phyloP scores from a whole-genome alignment of 1,140 invertebrate genomes.

The Microplitis demolitor region DNA sequence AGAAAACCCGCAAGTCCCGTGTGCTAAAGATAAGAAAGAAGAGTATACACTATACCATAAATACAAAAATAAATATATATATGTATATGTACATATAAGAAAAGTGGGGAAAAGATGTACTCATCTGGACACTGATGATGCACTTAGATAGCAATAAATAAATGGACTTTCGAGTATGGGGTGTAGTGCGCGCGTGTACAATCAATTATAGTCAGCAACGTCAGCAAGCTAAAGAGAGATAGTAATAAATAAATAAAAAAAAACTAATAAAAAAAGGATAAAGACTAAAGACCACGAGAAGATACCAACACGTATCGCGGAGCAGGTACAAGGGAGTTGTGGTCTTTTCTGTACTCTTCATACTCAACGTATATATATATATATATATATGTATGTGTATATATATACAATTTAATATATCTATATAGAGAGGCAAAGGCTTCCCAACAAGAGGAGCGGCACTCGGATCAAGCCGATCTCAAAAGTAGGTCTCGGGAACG shows the following conservation, averaged over 20 bases:
- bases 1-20: neutral
- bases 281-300: neutral
- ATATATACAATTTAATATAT: too few species aligned
- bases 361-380: neutral
- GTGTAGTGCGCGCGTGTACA: conserved; percentile 25
- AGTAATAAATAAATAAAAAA: too few species aligned
- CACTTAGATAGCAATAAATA: conserved; percentile 31
- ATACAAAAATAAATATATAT: neutral
- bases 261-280: neutral
- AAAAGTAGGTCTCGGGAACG: conserved; percentile 44
- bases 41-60: too few species aligned
- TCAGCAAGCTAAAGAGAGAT: neutral
- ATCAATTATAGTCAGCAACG: conserved; percentile 27
- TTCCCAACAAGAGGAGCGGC: conserved; percentile 25
- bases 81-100: neutral
- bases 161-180: conserved; percentile 22
- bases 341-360: neutral
- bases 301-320: conserved; percentile 20
- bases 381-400: too few species aligned
- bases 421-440: conserved; percentile 18
- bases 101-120: conserved; percentile 6
- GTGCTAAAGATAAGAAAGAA: neutral
- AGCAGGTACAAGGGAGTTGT: conserved; percentile 18
- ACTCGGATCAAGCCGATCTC: conserved; percentile 33
- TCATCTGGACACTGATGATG: conserved; percentile 16